Evolutionary conservation across 2,113 vertebrate genomes (phyloP).

Genomic region (Microtus oregoni): DNA sequence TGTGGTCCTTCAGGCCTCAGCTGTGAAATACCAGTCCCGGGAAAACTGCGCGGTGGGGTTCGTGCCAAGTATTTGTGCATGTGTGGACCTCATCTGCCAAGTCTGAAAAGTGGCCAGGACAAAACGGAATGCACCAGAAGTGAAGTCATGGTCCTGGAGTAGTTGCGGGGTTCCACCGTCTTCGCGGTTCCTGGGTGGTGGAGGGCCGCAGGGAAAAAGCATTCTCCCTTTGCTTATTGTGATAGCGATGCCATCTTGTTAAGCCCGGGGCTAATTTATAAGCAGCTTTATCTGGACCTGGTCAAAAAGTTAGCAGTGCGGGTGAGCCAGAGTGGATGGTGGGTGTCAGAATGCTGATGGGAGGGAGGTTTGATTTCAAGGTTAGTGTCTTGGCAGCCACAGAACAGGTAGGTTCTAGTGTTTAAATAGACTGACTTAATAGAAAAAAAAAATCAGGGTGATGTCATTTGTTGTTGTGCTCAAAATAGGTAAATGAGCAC

Average conservation of each 20-base stretch:
- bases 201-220: neutral
- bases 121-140: neutral
- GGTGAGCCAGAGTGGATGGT: fast-evolving
- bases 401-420: neutral
- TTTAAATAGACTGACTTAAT: neutral
- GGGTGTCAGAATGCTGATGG: neutral
- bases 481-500: slow-evolving; percentile 40
- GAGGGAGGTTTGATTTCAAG: neutral
- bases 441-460: neutral
- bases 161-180: neutral
- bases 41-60: slow-evolving; percentile 43
- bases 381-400: neutral
- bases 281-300: neutral
- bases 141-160: neutral
- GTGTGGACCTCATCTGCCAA: neutral
- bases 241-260: neutral
- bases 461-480: slow-evolving; percentile 33
- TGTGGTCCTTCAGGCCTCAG: slow-evolving; percentile 38
- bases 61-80: slow-evolving; percentile 56
- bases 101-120: neutral
- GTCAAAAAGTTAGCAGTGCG: neutral
- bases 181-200: neutral
- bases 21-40: slow-evolving; percentile 51
- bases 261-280: neutral
- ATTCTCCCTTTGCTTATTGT: neutral